A percentile compares a stretch with the other conserved stretches of the same genome.
Conservation (phyloP, 2,113 vertebrate species). For the Notechis scutatus region DNA sequence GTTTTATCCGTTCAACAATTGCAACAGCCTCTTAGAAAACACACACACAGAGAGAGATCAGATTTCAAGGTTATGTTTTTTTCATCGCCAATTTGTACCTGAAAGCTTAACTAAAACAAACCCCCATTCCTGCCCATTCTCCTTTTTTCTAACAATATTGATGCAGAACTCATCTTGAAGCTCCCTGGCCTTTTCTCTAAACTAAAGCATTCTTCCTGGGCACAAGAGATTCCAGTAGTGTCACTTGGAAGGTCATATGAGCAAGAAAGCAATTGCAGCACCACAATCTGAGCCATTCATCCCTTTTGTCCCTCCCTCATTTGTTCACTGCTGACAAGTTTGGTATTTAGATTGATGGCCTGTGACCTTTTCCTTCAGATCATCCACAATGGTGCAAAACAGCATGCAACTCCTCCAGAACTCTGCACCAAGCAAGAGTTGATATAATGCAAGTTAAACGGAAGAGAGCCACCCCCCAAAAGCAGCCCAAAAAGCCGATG, state of each 20-base stretch:
- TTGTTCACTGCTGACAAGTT: neutral
- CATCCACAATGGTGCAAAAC: neutral
- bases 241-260: neutral
- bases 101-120: neutral
- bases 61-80: neutral
- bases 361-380: neutral
- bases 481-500: too few species aligned
- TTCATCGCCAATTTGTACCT: neutral
- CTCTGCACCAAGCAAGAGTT: neutral
- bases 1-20: neutral
- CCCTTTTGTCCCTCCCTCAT: neutral
- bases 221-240: neutral
- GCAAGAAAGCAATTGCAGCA: neutral
- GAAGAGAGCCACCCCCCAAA: neutral
- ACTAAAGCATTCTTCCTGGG: neutral
- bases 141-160: neutral
- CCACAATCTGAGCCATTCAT: neutral
- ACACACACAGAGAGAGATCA: neutral
- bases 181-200: neutral
- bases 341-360: neutral
- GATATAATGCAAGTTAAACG: neutral
- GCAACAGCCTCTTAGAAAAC: neutral
- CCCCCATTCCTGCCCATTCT: neutral
- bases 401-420: neutral
- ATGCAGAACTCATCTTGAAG: neutral